These are phyloP conservation scores for Cabera pusaria DNA, from an alignment of 2,888 invertebrate genomes.

Conservation along the genomic window DNA sequence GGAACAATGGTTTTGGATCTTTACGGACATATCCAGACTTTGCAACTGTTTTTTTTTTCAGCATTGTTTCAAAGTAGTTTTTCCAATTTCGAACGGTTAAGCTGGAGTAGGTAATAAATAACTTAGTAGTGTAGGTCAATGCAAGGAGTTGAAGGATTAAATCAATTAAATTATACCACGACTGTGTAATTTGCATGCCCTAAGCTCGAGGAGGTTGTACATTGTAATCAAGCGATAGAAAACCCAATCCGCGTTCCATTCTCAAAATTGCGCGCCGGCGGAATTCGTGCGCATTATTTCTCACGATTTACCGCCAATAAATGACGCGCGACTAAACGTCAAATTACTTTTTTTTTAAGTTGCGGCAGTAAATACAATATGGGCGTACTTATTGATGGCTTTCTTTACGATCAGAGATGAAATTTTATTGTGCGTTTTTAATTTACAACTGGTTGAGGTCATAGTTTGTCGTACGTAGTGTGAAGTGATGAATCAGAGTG, in stretches of 20 bases:
- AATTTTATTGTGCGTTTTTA: constrained; percentile 47
- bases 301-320: constrained; percentile 52
- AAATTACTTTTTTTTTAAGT: constrained; percentile 50
- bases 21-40: no score
- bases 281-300: constrained; percentile 36
- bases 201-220: constrained; percentile 35
- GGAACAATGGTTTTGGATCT: no score
- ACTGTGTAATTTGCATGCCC: constrained; percentile 14
- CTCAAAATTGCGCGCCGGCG: constrained; percentile 37
- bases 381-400: constrained; percentile 60
- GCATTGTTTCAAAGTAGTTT: no score
- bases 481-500: not conserved
- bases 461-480: constrained; percentile 26
- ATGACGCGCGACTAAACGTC: constrained; percentile 38
- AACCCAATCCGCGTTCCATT: constrained; percentile 44
- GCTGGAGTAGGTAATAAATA: no score
- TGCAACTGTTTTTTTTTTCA: no score
- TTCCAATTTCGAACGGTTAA: no score
- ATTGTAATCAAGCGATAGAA: constrained; percentile 34
- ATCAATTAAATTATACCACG: constrained; percentile 1
- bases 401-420: constrained; percentile 58
- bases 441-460: constrained; percentile 51
- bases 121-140: no score
- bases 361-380: constrained; percentile 58
- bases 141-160: no score